Base-by-base conservation (phyloP, 1,140 invertebrate species). In the Halotydeus destructor region DNA sequence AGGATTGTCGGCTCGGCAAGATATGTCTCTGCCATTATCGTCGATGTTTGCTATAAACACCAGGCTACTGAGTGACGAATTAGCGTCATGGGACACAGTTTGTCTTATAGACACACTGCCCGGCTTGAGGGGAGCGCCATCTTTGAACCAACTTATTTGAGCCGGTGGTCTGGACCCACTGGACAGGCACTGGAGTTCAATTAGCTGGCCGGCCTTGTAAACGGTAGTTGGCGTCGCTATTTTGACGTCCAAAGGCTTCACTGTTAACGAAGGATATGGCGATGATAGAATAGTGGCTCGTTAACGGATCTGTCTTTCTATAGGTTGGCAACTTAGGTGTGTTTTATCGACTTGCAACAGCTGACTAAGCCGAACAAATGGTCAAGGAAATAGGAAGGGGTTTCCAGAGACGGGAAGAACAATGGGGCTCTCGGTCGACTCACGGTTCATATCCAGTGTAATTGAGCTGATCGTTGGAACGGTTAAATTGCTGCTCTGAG, bases 1-100 rank as follows among this genome's bases (percentile, higher is more conserved):
- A 54, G 77, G 72, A 60, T 85, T 85, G 55, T 81, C 77, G 6
- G 80, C 76, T 41, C 75, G 68, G 58, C 82, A 86, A 3, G 76
- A 71, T 47, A 86, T 60, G 57, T 74, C 76, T 53, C 75, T 78
- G n/a, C 78, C 78, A 37, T 78, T 72, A 62, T 86, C 80, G 27
- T 72, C 66, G 60, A 81, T 79, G 28, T 67, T 66, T 69, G 41
- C 78, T 47, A 70, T 43, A 19, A 54, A 46, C 28, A 47, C 41
- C 9, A 54, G 28, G 9, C 38, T 49, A 27, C 48, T 54, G 18
- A 47, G 44, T 9, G 50, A 52, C 21, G 44, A 19, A 42, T 49
- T 51, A 11, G 41, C 47, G 23, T 51, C 51, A 60, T 78, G 75
- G 22, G 47, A 39, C 9, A 49, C 45, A 8, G 47, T 42, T 8